Conservation (phyloP, 2,888 invertebrate species). For the Nemoura dubitans region DNA sequence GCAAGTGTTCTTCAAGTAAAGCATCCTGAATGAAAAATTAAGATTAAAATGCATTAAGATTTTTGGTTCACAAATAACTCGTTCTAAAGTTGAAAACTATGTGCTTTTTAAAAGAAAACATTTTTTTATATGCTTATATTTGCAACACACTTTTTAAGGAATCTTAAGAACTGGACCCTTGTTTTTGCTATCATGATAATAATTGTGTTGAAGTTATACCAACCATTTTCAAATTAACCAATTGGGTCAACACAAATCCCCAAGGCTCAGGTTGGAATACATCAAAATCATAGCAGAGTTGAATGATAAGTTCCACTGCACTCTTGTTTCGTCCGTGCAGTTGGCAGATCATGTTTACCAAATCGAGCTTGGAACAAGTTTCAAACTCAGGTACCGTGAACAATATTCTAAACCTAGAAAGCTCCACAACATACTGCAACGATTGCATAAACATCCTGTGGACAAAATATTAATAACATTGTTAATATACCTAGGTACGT, state of each 20-base stretch:
- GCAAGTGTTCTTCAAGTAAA: neutral
- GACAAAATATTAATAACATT: neutral
- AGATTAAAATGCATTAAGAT: too few species aligned
- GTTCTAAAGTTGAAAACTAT: too few species aligned
- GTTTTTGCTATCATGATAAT: too few species aligned
- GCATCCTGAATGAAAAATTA: neutral
- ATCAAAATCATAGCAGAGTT: conserved; percentile 18
- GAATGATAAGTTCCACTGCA: neutral
- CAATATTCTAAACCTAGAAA: neutral
- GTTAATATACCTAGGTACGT: too few species aligned
- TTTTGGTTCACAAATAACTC: too few species aligned
- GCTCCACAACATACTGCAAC: conserved; percentile 26
- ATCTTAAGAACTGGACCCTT: too few species aligned
- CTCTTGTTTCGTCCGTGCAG: neutral
- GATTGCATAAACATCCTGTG: conserved; percentile 25
- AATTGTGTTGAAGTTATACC: too few species aligned
- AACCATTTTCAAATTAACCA: conserved; percentile 19
- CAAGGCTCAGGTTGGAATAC: neutral
- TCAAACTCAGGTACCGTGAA: conserved; percentile 2
- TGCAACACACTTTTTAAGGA: too few species aligned
- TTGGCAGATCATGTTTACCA: conserved; percentile 30
- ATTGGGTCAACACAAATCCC: conserved; percentile 7
- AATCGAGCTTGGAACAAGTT: conserved; percentile 10
- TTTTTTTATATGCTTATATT: too few species aligned
- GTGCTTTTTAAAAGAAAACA: too few species aligned